phyloP scores from a whole-genome alignment of 2,888 invertebrate species.

The Macrophya alboannulata region DNA sequence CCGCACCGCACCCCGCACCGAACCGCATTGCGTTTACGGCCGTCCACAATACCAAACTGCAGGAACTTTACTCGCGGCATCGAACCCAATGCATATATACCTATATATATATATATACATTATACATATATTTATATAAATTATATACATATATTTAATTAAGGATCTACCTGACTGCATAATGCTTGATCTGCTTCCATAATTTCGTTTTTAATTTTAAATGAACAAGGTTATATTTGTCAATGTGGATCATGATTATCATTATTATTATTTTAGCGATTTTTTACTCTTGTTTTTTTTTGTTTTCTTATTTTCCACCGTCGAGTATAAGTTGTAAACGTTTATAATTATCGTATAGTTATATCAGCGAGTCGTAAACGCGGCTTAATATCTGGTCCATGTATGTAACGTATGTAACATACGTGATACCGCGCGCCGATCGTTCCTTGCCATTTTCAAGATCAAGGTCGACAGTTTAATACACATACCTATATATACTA shows the following conservation, averaged over 20 bases:
- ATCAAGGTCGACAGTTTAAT: constrained; percentile 35
- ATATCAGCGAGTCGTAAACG: not conserved
- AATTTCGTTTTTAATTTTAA: no score
- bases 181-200: no score
- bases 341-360: no score
- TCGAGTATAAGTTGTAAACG: no score
- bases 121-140: not conserved
- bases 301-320: no score
- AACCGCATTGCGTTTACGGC: constrained; percentile 66
- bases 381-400: constrained; percentile 42
- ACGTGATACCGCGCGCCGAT: not conserved
- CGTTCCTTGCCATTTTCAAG: constrained; percentile 44
- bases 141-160: not conserved
- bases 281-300: no score
- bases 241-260: no score
- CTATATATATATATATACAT: not conserved
- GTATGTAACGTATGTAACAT: no score
- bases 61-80: not conserved
- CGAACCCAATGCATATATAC: not conserved
- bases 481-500: not conserved
- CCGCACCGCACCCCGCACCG: constrained; percentile 57
- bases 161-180: no score
- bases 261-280: no score
- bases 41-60: not conserved
- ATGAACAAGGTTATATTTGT: no score